Evolutionary conservation across 2,797 vertebrate genomes (phyloP).

Genomic region (Eupleurogrammus muticus): DNA sequence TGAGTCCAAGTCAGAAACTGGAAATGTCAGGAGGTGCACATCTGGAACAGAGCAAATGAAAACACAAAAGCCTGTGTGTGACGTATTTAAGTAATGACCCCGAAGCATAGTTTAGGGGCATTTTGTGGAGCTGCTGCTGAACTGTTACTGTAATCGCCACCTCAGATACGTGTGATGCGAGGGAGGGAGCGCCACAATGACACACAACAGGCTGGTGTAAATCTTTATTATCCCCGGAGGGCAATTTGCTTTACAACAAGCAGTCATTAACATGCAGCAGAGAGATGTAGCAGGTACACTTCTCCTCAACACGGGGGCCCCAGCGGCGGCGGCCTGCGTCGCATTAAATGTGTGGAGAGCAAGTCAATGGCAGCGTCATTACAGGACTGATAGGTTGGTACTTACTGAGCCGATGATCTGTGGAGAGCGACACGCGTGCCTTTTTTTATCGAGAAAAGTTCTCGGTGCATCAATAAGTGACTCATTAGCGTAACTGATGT

Average conservation of each 20-base stretch:
- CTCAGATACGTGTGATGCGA: slow-evolving; percentile 52
- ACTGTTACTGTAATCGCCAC: slow-evolving; percentile 39
- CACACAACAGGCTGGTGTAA: slow-evolving; percentile 53
- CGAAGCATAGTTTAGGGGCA: not conserved
- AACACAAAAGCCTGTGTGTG: not conserved
- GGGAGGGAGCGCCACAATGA: slow-evolving; percentile 50
- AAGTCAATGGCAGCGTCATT: not conserved
- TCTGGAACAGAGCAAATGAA: not conserved
- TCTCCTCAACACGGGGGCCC: slow-evolving; percentile 22
- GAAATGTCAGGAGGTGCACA: slow-evolving; percentile 1
- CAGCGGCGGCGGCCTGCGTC: slow-evolving; percentile 8
- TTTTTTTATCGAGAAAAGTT: not conserved
- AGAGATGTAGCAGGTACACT: slow-evolving; percentile 43
- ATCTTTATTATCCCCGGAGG: slow-evolving; percentile 70
- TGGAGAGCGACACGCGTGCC: not conserved
- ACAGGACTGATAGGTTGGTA: not conserved
- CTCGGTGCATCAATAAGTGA: not conserved
- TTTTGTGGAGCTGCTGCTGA: slow-evolving; percentile 24
- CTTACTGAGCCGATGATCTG: not conserved
- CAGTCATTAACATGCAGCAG: slow-evolving; percentile 55
- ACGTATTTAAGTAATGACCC: not conserved
- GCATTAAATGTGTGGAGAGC: slow-evolving; percentile 7
- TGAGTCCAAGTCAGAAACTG: not conserved
- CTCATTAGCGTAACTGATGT: not conserved
- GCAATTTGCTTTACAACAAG: slow-evolving; percentile 59